Conservation (phyloP, 2,113 vertebrate species). For the Psophia crepitans region DNA sequence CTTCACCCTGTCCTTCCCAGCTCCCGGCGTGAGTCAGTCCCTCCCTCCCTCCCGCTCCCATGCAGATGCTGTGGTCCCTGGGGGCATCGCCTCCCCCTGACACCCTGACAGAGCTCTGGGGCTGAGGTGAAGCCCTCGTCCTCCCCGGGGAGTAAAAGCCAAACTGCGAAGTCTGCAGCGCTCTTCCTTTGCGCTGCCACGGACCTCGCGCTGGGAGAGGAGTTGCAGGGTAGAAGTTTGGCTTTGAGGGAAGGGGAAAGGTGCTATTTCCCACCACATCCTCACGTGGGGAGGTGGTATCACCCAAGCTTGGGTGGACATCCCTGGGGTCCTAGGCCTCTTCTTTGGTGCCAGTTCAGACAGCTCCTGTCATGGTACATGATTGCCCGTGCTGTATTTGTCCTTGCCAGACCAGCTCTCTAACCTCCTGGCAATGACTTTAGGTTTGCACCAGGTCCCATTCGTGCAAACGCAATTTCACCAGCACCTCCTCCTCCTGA, state of each 20-base stretch:
- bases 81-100: not conserved
- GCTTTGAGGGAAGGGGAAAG: not conserved
- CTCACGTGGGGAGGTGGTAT: rapidly evolving
- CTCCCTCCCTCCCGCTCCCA: not conserved
- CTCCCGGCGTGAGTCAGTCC: not conserved
- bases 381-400: rapidly evolving
- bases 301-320: not conserved
- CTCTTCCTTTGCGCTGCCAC: rapidly evolving
- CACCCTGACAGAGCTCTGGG: not conserved
- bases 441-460: not conserved
- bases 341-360: not conserved
- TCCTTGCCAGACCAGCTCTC: not conserved
- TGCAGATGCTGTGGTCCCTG: not conserved
- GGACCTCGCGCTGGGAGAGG: not conserved
- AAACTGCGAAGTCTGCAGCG: not conserved
- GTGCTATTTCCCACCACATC: not conserved
- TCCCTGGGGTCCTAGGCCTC: not conserved
- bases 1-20: not conserved
- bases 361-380: rapidly evolving
- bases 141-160: not conserved
- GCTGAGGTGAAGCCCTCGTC: rapidly evolving
- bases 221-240: not conserved
- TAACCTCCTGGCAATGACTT: not conserved
- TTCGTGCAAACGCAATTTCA: not conserved
- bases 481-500: not conserved